Percentiles rank a stretch among this genome's conserved stretches.
Conservation (phyloP, 2,797 vertebrate species). For the Acanthis flammea region DNA sequence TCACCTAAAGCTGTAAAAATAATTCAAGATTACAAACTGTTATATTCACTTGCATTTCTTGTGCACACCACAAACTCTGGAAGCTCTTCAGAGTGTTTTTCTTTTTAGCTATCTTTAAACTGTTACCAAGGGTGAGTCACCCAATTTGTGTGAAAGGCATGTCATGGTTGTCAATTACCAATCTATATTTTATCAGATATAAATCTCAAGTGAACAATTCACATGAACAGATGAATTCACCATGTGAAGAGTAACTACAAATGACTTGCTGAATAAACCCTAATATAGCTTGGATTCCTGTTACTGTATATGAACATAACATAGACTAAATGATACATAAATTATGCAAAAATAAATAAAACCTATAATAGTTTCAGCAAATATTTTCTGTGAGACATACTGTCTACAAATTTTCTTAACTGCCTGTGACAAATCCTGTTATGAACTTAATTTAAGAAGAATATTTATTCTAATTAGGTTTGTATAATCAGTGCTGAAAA, state of each 20-base stretch:
- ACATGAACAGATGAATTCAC: neutral
- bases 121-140: neutral
- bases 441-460: neutral
- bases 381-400: neutral
- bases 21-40: neutral
- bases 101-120: neutral
- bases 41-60: neutral
- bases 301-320: neutral
- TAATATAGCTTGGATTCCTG: neutral
- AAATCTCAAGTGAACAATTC: neutral
- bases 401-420: neutral
- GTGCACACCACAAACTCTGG: neutral
- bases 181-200: neutral
- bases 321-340: neutral
- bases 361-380: neutral
- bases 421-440: neutral
- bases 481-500: neutral
- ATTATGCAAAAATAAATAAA: constrained; percentile 14
- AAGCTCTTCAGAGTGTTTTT: neutral
- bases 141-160: neutral
- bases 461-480: neutral
- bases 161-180: neutral
- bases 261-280: neutral
- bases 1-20: neutral
- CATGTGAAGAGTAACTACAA: neutral